These are phyloP conservation scores for Pangasianodon gigas DNA, from an alignment of 2,113 vertebrate species.

Conservation along the genomic window DNA sequence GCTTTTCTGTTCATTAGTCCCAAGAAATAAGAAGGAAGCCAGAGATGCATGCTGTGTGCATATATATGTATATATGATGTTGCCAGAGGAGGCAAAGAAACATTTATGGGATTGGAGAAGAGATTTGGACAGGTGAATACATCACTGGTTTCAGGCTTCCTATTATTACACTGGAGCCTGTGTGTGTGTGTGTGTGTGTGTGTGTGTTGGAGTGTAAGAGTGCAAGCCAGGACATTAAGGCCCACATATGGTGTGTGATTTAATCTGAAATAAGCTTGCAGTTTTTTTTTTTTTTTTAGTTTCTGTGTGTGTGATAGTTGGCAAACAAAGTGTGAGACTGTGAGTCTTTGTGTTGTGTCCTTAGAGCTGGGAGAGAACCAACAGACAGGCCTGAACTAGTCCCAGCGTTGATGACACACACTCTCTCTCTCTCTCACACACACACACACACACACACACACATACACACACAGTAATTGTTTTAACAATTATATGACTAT, in stretches of 20 bases:
- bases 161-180: not conserved
- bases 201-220: slow-evolving; percentile 11
- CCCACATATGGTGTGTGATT: slow-evolving; percentile 26
- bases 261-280: slow-evolving; percentile 6
- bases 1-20: slow-evolving; percentile 3
- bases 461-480: not conserved
- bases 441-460: slow-evolving; percentile 1
- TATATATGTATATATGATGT: not conserved
- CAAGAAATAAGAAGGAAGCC: slow-evolving; percentile 43
- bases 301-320: not conserved
- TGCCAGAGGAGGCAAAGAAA: slow-evolving; percentile 18
- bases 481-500: slow-evolving; percentile 7
- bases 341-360: slow-evolving; percentile 3
- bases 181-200: not conserved
- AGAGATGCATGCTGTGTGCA: not conserved
- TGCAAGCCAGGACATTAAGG: slow-evolving; percentile 11
- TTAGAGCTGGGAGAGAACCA: slow-evolving; percentile 17
- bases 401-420: not conserved
- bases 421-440: slow-evolving; percentile 5
- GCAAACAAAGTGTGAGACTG: slow-evolving; percentile 28
- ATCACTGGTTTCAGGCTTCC: not conserved
- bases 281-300: not conserved
- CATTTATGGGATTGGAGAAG: not conserved
- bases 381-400: not conserved
- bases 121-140: slow-evolving; percentile 11